Conservation (phyloP, 2,113 vertebrate species). For the Semnornis frantzii region DNA sequence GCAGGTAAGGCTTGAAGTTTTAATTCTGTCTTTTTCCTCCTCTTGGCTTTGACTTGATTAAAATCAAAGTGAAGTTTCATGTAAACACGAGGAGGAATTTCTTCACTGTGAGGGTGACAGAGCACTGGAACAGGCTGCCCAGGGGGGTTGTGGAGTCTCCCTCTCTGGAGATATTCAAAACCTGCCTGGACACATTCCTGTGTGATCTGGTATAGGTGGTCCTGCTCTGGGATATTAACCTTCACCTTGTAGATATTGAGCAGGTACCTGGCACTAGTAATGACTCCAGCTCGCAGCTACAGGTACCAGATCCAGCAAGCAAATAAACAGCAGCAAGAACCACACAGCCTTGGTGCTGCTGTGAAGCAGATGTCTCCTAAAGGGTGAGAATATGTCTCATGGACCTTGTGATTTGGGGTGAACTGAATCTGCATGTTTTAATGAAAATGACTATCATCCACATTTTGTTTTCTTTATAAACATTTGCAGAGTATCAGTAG, state of each 20-base stretch:
- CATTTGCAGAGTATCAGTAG: slow-evolving; percentile 78
- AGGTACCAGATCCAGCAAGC: slow-evolving; percentile 31
- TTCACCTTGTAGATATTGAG: not conserved
- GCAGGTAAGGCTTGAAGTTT: not conserved
- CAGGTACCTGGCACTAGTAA: not conserved
- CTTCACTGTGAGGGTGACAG: no score
- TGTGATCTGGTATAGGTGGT: no score
- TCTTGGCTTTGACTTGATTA: not conserved
- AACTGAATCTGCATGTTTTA: slow-evolving; percentile 74
- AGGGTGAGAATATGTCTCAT: slow-evolving; percentile 61
- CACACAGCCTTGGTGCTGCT: slow-evolving; percentile 41
- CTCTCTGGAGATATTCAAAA: no score
- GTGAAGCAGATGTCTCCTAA: slow-evolving; percentile 68
- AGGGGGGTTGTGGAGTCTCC: no score
- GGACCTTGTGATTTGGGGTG: slow-evolving; percentile 73
- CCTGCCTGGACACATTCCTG: no score
- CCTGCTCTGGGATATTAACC: not conserved
- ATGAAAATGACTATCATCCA: slow-evolving; percentile 81
- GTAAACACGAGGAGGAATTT: no score
- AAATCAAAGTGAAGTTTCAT: not conserved
- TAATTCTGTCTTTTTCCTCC: not conserved
- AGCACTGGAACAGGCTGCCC: no score
- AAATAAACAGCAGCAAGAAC: slow-evolving; percentile 54
- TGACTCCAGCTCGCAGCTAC: not conserved
- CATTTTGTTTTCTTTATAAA: slow-evolving; percentile 84